Conservation (phyloP, 2,113 vertebrate genomes). For the Heptranchias perlo region DNA sequence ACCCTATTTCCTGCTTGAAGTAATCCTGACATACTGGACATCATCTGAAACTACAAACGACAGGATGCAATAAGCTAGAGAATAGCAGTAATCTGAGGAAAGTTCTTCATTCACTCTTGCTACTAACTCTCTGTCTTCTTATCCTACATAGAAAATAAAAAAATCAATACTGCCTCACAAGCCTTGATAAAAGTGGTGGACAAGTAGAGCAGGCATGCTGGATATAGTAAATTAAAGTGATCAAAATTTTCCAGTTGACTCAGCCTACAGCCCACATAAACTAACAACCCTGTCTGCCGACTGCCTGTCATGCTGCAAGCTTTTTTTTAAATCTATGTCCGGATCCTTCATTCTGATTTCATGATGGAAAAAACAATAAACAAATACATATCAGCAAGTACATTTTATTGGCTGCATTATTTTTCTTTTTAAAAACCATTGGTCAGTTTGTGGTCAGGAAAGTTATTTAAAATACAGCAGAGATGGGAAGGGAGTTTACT, state of each 20-base stretch:
- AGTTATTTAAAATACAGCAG: background rate
- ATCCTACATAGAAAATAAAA: constrained; percentile 99
- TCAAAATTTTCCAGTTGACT: constrained; percentile 97
- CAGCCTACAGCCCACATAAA: constrained; percentile 85
- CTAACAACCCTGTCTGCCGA: constrained; percentile 84
- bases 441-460: background rate
- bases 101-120: constrained; percentile 94
- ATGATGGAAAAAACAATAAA: constrained; percentile 58
- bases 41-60: constrained; percentile 96
- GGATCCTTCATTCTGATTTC: constrained; percentile 43
- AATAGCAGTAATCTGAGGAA: constrained; percentile 92
- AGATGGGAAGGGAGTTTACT: background rate
- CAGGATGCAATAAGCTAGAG: constrained; percentile 96
- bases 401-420: background rate
- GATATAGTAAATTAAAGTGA: constrained; percentile 98
- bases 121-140: constrained; percentile 99
- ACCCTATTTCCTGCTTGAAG: constrained; percentile 84
- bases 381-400: constrained; percentile 21
- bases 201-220: constrained; percentile 76
- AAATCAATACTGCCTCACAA: constrained; percentile 96
- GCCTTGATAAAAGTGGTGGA: constrained; percentile 89
- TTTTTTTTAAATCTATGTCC: constrained; percentile 54
- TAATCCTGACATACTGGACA: constrained; percentile 82
- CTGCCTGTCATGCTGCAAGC: constrained; percentile 71
- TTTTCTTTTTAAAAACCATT: background rate